These are phyloP conservation scores for Prunella strophiata DNA, from an alignment of 2,797 vertebrate genomes.

Conservation along the genomic window DNA sequence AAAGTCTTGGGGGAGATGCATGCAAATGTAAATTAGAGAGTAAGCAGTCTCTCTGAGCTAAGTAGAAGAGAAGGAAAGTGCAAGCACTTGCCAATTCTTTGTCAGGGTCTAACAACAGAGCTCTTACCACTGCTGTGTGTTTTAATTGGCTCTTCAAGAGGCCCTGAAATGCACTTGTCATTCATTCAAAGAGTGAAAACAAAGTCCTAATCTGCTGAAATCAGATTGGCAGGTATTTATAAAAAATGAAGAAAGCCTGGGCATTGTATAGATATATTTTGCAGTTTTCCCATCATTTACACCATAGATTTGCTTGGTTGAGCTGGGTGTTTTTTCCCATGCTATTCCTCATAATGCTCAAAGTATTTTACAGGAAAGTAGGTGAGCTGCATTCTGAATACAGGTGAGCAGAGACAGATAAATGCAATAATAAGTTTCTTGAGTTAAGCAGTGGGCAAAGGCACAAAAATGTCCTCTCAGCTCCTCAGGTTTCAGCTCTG, in stretches of 20 bases:
- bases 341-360: neutral
- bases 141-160: neutral
- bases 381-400: neutral
- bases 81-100: neutral
- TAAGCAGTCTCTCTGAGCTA: neutral
- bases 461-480: neutral
- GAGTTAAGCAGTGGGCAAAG: neutral
- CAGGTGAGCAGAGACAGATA: neutral
- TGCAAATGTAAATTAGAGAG: neutral
- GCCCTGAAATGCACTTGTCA: neutral
- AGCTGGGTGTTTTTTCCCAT: accelerated
- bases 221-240: neutral
- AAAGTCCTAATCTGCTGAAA: neutral
- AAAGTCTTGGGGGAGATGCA: neutral
- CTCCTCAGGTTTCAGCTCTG: neutral
- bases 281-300: neutral
- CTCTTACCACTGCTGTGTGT: neutral
- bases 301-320: neutral
- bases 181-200: neutral
- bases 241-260: neutral
- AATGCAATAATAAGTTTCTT: neutral
- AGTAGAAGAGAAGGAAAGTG: neutral
- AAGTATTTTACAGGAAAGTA: neutral
- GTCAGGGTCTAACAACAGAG: neutral
- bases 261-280: neutral